Evolutionary conservation across 2,113 vertebrate species (phyloP).

Genomic region (Rousettus leschenaultii): DNA sequence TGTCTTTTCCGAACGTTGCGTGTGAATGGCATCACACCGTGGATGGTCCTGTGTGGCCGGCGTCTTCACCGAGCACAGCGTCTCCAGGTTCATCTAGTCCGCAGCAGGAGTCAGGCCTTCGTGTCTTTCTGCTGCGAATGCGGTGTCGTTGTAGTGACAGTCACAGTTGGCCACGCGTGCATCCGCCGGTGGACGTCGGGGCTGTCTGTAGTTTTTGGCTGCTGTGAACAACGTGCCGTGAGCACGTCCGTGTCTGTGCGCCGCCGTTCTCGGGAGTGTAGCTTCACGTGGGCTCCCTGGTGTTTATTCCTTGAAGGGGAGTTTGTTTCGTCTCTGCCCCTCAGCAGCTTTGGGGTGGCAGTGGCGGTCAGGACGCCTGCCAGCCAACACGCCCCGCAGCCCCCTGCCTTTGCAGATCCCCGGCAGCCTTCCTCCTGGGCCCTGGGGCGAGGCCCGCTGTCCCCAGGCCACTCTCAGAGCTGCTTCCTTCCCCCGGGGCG

Average conservation of each 20-base stretch:
- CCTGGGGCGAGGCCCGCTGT: not conserved
- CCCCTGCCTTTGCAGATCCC: too few relatives aligned
- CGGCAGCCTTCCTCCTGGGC: not conserved
- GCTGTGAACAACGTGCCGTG: not conserved
- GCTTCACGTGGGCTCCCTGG: not conserved
- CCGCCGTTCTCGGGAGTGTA: accelerated
- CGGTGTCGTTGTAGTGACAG: not conserved
- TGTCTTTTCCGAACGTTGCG: not conserved
- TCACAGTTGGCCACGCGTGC: not conserved
- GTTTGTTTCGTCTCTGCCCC: not conserved
- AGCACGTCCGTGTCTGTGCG: not conserved
- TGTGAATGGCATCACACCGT: not conserved
- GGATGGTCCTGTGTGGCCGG: not conserved
- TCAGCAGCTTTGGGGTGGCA: not conserved
- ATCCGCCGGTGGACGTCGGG: not conserved
- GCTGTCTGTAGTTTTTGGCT: not conserved
- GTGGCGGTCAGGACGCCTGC: not conserved
- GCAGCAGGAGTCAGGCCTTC: not conserved
- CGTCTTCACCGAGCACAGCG: not conserved
- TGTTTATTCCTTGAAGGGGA: not conserved
- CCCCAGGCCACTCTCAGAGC: not conserved
- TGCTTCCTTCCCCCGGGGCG: not conserved
- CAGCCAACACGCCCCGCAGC: accelerated
- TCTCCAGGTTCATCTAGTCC: not conserved
- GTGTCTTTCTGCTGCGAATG: not conserved